Conservation (phyloP, 2,113 vertebrate species). For the Cricetomys ansorgei region DNA sequence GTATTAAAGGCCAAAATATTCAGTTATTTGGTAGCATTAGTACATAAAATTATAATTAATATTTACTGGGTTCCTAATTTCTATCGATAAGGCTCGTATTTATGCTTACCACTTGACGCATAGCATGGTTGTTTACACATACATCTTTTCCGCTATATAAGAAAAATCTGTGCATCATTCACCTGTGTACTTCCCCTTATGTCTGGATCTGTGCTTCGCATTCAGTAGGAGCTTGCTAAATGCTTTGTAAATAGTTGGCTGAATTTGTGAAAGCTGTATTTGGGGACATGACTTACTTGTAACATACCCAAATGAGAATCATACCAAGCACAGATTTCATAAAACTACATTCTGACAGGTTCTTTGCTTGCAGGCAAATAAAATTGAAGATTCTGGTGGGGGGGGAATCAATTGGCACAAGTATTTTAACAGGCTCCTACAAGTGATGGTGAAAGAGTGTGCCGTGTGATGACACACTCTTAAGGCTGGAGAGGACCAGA, state of each 20-base stretch:
- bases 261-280: neutral
- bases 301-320: constrained; percentile 8
- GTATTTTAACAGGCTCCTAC: neutral
- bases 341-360: neutral
- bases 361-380: constrained; percentile 19
- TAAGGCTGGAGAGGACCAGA: neutral
- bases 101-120: neutral
- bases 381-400: neutral
- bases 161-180: neutral
- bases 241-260: neutral
- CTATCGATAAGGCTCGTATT: neutral
- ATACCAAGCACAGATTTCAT: neutral
- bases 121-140: neutral
- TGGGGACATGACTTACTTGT: neutral
- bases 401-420: neutral
- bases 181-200: neutral
- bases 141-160: neutral
- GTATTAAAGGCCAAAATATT: neutral
- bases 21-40: neutral
- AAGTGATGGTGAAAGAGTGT: neutral
- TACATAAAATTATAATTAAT: neutral
- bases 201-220: neutral
- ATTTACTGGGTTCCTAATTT: neutral
- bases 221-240: neutral
- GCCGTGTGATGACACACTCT: neutral